phyloP scores from a whole-genome alignment of 2,113 vertebrate species.

The Percopsis transmontana region DNA sequence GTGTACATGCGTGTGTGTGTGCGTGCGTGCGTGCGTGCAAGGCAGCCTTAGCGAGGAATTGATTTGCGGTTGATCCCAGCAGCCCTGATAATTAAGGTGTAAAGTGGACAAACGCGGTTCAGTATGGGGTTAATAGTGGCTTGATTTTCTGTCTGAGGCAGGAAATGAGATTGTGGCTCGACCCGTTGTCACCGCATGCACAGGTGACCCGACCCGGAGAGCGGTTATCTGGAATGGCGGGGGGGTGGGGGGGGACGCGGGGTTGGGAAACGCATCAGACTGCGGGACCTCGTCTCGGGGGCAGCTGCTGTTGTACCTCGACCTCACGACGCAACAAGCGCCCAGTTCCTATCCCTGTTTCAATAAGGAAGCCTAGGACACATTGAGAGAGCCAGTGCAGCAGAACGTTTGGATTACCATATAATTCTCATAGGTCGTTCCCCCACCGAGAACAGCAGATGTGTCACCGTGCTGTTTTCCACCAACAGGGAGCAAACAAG shows the following conservation, averaged over 20 bases:
- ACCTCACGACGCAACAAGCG: background rate
- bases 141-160: conserved; percentile 72
- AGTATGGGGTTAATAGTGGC: conserved; percentile 68
- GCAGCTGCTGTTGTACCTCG: background rate
- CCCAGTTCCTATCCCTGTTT: background rate
- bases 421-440: conserved; percentile 15
- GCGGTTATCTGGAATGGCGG: background rate
- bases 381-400: conserved; percentile 22
- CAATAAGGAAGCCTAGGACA: background rate
- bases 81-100: conserved; percentile 67
- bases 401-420: conserved; percentile 31
- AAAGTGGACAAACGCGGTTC: conserved; percentile 61
- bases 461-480: conserved; percentile 43
- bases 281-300: conserved; percentile 1
- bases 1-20: background rate
- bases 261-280: background rate
- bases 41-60: conserved; percentile 45
- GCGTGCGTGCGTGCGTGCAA: background rate
- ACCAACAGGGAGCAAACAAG: conserved; percentile 63
- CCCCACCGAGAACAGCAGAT: background rate
- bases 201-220: conserved; percentile 26
- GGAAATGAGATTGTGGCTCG: conserved; percentile 56
- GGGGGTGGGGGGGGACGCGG: conserved; percentile 4
- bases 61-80: conserved; percentile 62
- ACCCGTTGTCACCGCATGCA: conserved; percentile 33